phyloP scores from a whole-genome alignment of 2,113 vertebrate genomes.

The Sisor rabdophorus region DNA sequence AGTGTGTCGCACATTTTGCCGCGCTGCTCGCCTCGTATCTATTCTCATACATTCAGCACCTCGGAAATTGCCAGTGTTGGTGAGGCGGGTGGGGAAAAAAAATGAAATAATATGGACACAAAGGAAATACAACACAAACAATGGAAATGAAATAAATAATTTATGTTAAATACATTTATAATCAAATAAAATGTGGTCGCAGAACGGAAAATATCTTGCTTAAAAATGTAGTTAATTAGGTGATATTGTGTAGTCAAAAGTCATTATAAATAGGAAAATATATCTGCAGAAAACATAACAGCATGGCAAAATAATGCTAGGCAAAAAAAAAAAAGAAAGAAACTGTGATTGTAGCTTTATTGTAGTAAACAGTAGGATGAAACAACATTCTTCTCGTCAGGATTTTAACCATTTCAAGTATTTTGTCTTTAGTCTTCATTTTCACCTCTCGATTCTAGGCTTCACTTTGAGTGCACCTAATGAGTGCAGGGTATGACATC shows the following conservation, averaged over 20 bases:
- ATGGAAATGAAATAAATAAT: constrained; percentile 1
- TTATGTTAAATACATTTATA: not conserved
- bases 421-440: constrained; percentile 1
- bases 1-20: constrained; percentile 43
- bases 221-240: constrained; percentile 4
- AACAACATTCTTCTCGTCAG: not conserved
- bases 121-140: constrained; percentile 15
- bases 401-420: not conserved
- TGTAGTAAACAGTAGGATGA: not conserved
- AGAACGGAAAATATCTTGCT: not conserved
- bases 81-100: constrained; percentile 27
- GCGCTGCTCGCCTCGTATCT: constrained; percentile 23
- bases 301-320: not conserved
- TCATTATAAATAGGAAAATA: not conserved
- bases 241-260: not conserved
- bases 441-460: constrained; percentile 7
- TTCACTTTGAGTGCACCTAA: constrained; percentile 38
- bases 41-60: constrained; percentile 38
- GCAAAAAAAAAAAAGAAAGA: not conserved
- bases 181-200: not conserved
- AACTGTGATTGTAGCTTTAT: not conserved
- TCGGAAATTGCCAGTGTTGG: constrained; percentile 17
- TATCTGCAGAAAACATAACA: not conserved
- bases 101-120: not conserved
- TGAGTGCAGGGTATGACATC: constrained; percentile 46